These are phyloP conservation scores for Cheirogaleus major DNA, from an alignment of 2,797 vertebrate genomes.

Conservation along the genomic window DNA sequence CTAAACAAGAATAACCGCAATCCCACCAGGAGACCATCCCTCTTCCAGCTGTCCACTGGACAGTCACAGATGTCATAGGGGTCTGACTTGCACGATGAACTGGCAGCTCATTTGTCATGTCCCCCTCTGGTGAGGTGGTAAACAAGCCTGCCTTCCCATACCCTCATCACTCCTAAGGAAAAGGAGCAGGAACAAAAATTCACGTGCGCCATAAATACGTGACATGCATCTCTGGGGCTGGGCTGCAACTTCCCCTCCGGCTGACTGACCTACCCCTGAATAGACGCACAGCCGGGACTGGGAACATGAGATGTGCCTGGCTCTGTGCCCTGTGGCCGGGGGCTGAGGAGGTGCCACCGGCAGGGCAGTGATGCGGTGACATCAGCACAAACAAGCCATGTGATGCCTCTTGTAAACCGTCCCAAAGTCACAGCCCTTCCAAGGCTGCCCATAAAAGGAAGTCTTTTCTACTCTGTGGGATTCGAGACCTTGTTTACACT, in stretches of 20 bases:
- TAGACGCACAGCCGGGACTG: constrained; percentile 73
- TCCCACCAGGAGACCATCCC: neutral
- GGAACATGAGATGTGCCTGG: constrained; percentile 79
- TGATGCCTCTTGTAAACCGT: constrained; percentile 81
- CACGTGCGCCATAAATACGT: constrained; percentile 71
- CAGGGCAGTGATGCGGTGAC: constrained; percentile 79
- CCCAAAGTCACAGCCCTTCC: constrained; percentile 80
- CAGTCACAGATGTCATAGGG: neutral
- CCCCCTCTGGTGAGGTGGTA: neutral
- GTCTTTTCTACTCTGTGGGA: constrained; percentile 69
- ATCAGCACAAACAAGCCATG: constrained; percentile 82
- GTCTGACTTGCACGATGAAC: neutral
- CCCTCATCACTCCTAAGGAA: neutral
- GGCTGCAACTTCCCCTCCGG: constrained; percentile 75
- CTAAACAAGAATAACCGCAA: neutral
- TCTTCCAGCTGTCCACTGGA: neutral
- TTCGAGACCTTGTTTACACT: constrained; percentile 80
- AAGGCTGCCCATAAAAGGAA: constrained; percentile 86
- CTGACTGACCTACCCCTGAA: constrained; percentile 77
- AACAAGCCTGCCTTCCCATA: neutral
- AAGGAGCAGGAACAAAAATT: neutral
- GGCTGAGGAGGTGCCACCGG: constrained; percentile 82
- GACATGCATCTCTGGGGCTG: constrained; percentile 76
- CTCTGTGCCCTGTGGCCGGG: constrained; percentile 70
- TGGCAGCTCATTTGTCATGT: neutral